phyloP scores from a whole-genome alignment of 2,113 vertebrate genomes.

The Mormoops blainvillei region DNA sequence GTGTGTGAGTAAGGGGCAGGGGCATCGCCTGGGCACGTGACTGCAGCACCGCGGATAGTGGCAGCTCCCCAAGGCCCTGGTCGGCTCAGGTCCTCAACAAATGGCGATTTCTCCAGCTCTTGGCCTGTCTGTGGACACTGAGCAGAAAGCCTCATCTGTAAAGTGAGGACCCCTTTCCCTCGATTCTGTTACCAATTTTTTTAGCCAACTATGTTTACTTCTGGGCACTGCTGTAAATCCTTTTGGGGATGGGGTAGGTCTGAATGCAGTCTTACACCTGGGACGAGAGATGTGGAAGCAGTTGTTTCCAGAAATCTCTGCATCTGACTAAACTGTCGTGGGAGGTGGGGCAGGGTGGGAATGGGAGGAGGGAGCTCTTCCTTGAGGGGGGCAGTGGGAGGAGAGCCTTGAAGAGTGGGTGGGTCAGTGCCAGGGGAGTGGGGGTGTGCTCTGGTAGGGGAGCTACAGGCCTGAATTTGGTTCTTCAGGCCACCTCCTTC shows the following conservation, averaged over 20 bases:
- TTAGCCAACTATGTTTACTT: not conserved
- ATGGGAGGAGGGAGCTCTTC: not conserved
- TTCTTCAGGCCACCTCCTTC: not conserved
- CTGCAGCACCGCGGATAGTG: constrained; percentile 22
- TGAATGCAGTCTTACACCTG: not conserved
- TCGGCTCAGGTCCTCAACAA: not conserved
- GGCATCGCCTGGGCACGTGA: fast-evolving
- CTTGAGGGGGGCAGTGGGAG: not conserved
- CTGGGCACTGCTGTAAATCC: not conserved
- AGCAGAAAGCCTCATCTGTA: not conserved
- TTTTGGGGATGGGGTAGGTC: not conserved
- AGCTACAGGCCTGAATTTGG: not conserved
- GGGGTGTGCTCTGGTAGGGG: not conserved
- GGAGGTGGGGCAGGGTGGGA: not conserved
- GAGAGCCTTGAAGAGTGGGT: not conserved
- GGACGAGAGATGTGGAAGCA: not conserved
- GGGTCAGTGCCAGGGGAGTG: not conserved
- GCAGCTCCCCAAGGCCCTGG: fast-evolving
- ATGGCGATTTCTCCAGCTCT: not conserved
- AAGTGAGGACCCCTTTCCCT: not conserved
- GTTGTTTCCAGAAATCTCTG: not conserved
- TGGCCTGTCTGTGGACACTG: not conserved
- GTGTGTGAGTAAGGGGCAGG: not conserved
- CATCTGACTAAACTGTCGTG: not conserved
- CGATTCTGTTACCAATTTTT: not conserved